A percentile compares a stretch with the other conserved stretches of the same genome.
These are phyloP conservation scores for Atherinomorus stipes DNA, from an alignment of 2,113 vertebrate species.

Conservation along the genomic window DNA sequence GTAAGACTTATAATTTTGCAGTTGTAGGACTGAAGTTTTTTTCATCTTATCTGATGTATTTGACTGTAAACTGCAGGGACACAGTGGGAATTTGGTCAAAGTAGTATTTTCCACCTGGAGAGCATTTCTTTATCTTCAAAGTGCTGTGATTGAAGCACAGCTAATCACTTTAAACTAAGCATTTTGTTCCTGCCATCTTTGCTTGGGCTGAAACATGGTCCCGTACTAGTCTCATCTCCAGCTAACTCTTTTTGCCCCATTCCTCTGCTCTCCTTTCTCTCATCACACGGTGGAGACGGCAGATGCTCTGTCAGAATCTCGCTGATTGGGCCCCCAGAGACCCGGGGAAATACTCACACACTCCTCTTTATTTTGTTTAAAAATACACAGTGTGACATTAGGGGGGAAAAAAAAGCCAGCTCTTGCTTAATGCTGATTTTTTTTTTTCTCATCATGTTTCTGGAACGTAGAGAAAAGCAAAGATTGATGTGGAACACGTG, in stretches of 20 bases:
- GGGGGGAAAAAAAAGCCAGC: slow-evolving; percentile 18
- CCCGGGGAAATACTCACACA: slow-evolving; percentile 8
- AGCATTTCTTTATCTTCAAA: slow-evolving; percentile 65
- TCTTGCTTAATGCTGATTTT: not conserved
- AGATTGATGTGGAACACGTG: slow-evolving; percentile 17
- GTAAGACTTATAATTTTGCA: not conserved
- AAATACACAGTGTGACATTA: slow-evolving; percentile 26
- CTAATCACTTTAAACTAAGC: slow-evolving; percentile 68
- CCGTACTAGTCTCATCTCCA: slow-evolving; percentile 36
- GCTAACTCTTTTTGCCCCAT: slow-evolving; percentile 8
- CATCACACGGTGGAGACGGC: slow-evolving; percentile 30
- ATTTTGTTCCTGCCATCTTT: slow-evolving; percentile 61
- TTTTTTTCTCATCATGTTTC: slow-evolving; percentile 25
- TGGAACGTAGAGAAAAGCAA: slow-evolving; percentile 27
- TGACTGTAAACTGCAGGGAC: slow-evolving; percentile 11
- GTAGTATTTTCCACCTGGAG: slow-evolving; percentile 43
- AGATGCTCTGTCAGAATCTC: slow-evolving; percentile 38
- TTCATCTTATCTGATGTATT: not conserved
- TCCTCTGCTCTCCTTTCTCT: slow-evolving; percentile 17
- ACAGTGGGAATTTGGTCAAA: slow-evolving; percentile 44
- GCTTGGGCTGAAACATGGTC: slow-evolving; percentile 51
- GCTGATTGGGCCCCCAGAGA: slow-evolving; percentile 64
- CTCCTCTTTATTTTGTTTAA: slow-evolving; percentile 43
- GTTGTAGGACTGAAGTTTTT: not conserved
- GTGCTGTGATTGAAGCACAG: slow-evolving; percentile 60